These are phyloP conservation scores for Philotrypesis tridentata DNA, from an alignment of 1,140 invertebrate genomes.

Conservation along the genomic window DNA sequence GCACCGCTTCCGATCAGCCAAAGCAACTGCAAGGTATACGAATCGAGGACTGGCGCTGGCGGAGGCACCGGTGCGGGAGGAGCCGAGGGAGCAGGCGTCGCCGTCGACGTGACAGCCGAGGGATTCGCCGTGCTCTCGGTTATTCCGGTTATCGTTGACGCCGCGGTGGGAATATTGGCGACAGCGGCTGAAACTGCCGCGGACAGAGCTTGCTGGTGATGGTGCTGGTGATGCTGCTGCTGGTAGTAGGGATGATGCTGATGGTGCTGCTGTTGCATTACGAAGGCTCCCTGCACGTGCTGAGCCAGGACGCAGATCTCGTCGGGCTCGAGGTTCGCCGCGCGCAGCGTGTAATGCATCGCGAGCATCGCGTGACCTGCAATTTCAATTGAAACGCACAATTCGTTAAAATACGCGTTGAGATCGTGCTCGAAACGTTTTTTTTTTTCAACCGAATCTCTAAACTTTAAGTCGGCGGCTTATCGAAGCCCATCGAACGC, in stretches of 20 bases:
- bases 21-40: constrained; percentile 78
- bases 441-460: too few relatives aligned
- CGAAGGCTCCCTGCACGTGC: constrained; percentile 67
- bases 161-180: background rate
- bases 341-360: constrained; percentile 84
- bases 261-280: constrained; percentile 21
- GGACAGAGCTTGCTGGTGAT: constrained; percentile 25
- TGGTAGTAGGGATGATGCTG: constrained; percentile 7
- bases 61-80: background rate
- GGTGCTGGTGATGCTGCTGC: constrained; percentile 56
- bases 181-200: background rate
- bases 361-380: constrained; percentile 90
- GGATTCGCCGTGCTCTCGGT: background rate
- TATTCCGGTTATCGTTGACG: background rate
- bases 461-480: too few relatives aligned
- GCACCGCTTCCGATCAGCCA: constrained; percentile 82
- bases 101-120: background rate
- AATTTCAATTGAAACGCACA: background rate
- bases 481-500: too few relatives aligned
- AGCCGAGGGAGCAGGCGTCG: background rate
- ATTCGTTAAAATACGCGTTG: background rate
- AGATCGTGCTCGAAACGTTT: too few relatives aligned
- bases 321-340: constrained; percentile 72
- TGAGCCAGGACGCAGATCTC: constrained; percentile 71
- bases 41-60: constrained; percentile 70